phyloP scores from a whole-genome alignment of 2,888 invertebrate species.

The Auanema sp. region DNA sequence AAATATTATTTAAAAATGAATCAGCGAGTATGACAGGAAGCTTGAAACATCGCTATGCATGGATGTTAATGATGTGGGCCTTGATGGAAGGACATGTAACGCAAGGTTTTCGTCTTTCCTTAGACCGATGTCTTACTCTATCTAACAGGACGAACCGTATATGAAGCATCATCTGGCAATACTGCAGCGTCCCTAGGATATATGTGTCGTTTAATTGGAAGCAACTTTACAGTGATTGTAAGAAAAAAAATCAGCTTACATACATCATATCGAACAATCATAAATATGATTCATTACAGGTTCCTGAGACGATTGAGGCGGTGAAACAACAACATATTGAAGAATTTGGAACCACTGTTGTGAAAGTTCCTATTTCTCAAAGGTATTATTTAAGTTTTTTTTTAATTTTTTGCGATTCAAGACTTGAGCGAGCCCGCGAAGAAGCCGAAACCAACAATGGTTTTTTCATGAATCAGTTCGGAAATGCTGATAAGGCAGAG shows the following conservation, averaged over 20 bases:
- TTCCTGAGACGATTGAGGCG: conserved; percentile 34
- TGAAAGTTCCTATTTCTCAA: conserved; percentile 28
- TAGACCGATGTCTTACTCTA: too few species aligned
- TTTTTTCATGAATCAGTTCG: conserved; percentile 56
- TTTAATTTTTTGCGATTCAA: neutral
- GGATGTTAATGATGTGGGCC: conserved; percentile 45
- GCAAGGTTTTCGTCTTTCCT: conserved; percentile 17
- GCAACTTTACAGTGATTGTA: conserved; percentile 48
- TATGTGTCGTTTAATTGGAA: conserved; percentile 45
- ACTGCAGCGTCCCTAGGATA: conserved; percentile 55
- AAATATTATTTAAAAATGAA: conserved; percentile 43
- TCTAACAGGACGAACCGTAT: conserved; percentile 38
- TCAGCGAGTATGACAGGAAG: conserved; percentile 29
- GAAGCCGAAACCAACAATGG: conserved; percentile 29
- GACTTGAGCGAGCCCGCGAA: conserved; percentile 24
- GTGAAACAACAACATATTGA: conserved; percentile 29
- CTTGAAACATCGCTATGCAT: conserved; percentile 42
- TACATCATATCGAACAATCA: neutral
- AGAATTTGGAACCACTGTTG: conserved; percentile 24
- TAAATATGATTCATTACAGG: conserved; percentile 16
- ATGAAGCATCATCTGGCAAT: conserved; percentile 56
- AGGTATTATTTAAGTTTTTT: conserved; percentile 13
- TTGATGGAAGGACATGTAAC: conserved; percentile 35
- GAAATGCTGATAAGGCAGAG: conserved; percentile 52
- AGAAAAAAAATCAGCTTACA: conserved; percentile 1